Evolutionary conservation across 2,113 vertebrate genomes (phyloP).

Genomic region (Lycaon pictus): DNA sequence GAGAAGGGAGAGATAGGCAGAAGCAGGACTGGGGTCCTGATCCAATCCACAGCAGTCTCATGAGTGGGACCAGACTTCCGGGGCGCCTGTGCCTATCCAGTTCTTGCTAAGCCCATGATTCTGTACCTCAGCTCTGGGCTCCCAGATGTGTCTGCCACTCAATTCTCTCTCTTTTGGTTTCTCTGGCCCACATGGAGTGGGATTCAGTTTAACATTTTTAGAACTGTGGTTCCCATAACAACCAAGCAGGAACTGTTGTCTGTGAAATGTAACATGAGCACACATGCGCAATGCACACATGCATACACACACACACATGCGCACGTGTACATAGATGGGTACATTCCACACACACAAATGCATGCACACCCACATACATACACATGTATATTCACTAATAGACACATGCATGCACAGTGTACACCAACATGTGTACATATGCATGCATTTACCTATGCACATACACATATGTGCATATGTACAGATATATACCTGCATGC

Average conservation of each 20-base stretch:
- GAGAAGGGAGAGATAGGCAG: neutral
- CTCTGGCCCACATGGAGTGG: slow-evolving; percentile 67
- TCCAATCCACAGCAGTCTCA: neutral
- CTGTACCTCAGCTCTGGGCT: slow-evolving; percentile 18
- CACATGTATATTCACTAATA: neutral
- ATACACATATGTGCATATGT: neutral
- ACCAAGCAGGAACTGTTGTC: slow-evolving; percentile 74
- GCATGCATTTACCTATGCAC: neutral
- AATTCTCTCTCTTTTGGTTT: slow-evolving; percentile 28
- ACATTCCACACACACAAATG: neutral
- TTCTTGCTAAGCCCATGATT: neutral
- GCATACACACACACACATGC: neutral
- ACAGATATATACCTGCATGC: neutral
- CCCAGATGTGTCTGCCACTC: slow-evolving; percentile 50
- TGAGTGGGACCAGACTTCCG: neutral
- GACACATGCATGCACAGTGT: neutral
- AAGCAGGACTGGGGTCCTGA: neutral
- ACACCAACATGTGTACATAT: neutral
- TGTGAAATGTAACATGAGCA: slow-evolving; percentile 70
- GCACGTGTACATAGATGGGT: neutral
- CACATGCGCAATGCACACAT: neutral
- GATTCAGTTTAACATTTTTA: slow-evolving; percentile 80
- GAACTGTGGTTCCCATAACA: slow-evolving; percentile 85
- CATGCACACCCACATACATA: neutral
- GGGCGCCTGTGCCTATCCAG: neutral